Base-by-base conservation (phyloP, 2,888 invertebrate genomes). In the Sphaerophoria taeniata region DNA sequence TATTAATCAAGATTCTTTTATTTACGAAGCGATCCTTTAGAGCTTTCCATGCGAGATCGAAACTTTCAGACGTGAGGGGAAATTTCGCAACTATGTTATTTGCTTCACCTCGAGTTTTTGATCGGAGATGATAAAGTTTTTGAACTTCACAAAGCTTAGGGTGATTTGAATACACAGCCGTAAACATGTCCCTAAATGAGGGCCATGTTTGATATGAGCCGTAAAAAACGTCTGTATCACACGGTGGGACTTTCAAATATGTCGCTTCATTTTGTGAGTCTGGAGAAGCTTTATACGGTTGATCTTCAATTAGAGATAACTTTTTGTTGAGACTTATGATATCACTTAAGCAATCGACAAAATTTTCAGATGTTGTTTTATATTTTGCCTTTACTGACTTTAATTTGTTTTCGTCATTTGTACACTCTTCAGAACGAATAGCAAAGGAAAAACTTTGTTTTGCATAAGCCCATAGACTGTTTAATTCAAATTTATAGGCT, bases 41-140 rank as follows among this genome's bases (percentile, higher is more conserved):
- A 2, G 69, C 51, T 11, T 33, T 33, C 69, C 69, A 76, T 6
- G 60, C 76, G 24, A 76, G 39, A 12, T 36, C 36, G 49, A 69
- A 76, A 51, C 61, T 67, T 2, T 33, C 36, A 31, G 67, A 58
- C 7, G 45, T 55, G 31, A 76, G 51, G 12, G 45, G 63, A 4
- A 71, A 77, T 16, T 45, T n/a, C 36, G n/a, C 34, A 11, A 77
- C 63, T 7, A 63, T 63, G 47, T 77, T 39, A 45, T 60, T 16
- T 31, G 61, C 55, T 55, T 78, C 77, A 14, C 77, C 77, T 43
- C 49, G 39, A 4, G 53, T 70, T 47, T 76, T 63, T 14, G 24
- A 51, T 51, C 51, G 6, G 24, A 51, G 51, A 12, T 51, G 24
- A 51, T 51, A 51, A 11, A 43, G 39, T 43, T 43, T 43, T 43